phyloP scores from a whole-genome alignment of 2,797 vertebrate genomes.

The Ctenopoma kingsleyae region DNA sequence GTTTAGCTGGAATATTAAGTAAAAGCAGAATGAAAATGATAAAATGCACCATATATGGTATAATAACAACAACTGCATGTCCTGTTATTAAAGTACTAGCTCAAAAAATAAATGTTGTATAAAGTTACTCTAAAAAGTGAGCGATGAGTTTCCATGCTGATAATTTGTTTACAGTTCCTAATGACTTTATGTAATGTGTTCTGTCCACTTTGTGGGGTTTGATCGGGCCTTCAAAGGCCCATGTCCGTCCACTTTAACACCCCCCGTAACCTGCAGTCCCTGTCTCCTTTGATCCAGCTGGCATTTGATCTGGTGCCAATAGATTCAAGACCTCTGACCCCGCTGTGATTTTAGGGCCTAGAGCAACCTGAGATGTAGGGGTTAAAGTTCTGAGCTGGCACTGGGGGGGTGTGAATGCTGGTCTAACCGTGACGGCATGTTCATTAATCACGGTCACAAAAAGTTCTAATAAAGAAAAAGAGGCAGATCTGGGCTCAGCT shows the following conservation, averaged over 20 bases:
- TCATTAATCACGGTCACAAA: conserved; percentile 79
- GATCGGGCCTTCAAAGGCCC: neutral
- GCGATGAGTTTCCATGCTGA: neutral
- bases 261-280: conserved; percentile 9
- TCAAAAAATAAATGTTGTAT: neutral
- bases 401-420: conserved; percentile 54
- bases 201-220: neutral
- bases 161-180: neutral
- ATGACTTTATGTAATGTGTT: neutral
- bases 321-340: conserved; percentile 66
- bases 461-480: conserved; percentile 51
- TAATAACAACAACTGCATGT: too few relatives aligned
- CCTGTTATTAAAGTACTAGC: too few relatives aligned
- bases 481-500: conserved; percentile 53
- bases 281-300: conserved; percentile 56
- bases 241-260: neutral
- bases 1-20: too few relatives aligned
- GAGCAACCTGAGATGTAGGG: conserved; percentile 57
- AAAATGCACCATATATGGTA: too few relatives aligned
- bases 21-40: too few relatives aligned
- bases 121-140: neutral
- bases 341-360: conserved; percentile 44
- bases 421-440: conserved; percentile 48
- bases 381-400: conserved; percentile 51
- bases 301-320: conserved; percentile 62